phyloP scores from a whole-genome alignment of 2,797 vertebrate species.

The Coregonus sp. region DNA sequence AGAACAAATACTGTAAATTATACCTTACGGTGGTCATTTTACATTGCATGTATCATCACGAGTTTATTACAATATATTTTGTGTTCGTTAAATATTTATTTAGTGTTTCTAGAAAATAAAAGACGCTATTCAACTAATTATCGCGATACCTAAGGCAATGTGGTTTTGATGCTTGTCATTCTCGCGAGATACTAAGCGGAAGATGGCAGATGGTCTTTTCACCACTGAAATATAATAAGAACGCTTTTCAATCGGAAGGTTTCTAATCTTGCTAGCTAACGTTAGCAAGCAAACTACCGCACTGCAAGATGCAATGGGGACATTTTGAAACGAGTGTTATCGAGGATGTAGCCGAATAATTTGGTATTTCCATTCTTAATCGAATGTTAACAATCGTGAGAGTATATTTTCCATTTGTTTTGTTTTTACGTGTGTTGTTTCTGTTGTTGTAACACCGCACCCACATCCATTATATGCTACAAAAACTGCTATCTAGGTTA shows the following conservation, averaged over 20 bases:
- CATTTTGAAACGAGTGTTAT: constrained; percentile 2
- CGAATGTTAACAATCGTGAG: constrained; percentile 41
- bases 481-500: not conserved
- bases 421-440: constrained; percentile 13
- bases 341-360: constrained; percentile 55
- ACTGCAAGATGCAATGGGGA: constrained; percentile 22
- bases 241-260: not conserved
- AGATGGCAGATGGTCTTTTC: constrained; percentile 43
- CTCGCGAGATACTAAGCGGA: constrained; percentile 65
- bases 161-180: not conserved
- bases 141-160: constrained; percentile 10
- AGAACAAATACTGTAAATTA: not conserved
- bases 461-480: constrained; percentile 1
- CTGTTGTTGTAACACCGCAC: constrained; percentile 11
- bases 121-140: not conserved
- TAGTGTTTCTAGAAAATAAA: not conserved
- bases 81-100: not conserved
- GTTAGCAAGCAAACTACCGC: constrained; percentile 22
- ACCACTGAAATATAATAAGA: too few species aligned
- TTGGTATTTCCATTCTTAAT: constrained; percentile 12
- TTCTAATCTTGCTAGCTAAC: constrained; percentile 20
- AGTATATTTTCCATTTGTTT: constrained; percentile 16
- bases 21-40: not conserved
- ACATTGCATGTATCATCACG: not conserved
- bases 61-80: not conserved